A percentile compares a stretch with the other conserved stretches of the same genome.
phyloP scores from a whole-genome alignment of 2,113 vertebrate species.

The Eudyptes chrysolophus region DNA sequence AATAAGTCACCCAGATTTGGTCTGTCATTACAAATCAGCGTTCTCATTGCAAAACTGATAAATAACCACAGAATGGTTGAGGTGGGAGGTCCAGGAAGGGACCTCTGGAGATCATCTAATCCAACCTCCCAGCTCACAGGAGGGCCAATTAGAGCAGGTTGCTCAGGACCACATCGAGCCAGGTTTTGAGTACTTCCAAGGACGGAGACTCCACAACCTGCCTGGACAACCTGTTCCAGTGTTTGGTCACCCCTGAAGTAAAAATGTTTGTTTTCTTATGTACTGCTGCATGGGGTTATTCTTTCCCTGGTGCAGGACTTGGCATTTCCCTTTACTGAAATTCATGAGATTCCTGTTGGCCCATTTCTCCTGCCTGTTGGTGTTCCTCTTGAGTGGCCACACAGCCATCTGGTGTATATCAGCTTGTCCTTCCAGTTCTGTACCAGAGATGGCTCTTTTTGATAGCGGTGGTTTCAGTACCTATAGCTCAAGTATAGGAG shows the following conservation, averaged over 20 bases:
- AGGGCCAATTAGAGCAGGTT: neutral
- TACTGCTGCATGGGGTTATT: fast-evolving
- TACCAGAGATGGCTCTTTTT: neutral
- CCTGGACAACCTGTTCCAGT: neutral
- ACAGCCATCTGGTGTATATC: neutral
- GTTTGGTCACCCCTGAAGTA: neutral
- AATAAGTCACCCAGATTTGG: neutral
- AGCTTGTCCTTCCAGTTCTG: neutral
- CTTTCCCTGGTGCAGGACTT: neutral
- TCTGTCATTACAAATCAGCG: neutral
- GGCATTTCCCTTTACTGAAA: neutral
- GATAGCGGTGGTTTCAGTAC: neutral
- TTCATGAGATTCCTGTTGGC: neutral
- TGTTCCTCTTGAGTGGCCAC: neutral
- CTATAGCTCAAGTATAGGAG: neutral
- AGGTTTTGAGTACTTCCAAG: neutral
- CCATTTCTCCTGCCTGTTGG: neutral
- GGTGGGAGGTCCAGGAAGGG: neutral
- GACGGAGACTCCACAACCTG: neutral
- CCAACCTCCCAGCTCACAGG: neutral
- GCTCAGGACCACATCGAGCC: neutral
- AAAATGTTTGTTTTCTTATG: neutral
- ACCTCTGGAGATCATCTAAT: neutral
- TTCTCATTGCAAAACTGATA: neutral
- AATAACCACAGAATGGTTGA: neutral